Percentiles rank a stretch among this genome's conserved stretches.
Conservation (phyloP, 2,113 vertebrate genomes). For the Chionis minor region DNA sequence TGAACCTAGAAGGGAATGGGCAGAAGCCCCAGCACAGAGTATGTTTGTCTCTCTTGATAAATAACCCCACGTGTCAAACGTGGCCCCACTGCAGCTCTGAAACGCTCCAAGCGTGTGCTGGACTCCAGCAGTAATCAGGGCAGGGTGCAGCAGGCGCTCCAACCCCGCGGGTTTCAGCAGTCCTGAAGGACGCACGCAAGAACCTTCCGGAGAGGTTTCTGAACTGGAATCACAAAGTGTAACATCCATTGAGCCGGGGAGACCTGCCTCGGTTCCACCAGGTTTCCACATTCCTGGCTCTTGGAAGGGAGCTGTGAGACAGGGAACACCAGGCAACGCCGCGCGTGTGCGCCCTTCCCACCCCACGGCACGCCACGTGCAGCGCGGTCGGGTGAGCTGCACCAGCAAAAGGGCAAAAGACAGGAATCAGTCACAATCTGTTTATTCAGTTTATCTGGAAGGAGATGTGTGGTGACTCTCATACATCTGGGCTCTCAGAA, state of each 20-base stretch:
- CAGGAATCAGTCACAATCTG: neutral
- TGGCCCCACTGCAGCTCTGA: neutral
- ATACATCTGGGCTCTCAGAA: neutral
- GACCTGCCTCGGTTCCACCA: neutral
- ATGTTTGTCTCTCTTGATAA: neutral
- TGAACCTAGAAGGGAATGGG: neutral
- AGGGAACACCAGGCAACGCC: neutral
- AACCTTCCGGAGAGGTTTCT: neutral
- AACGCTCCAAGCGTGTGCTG: neutral
- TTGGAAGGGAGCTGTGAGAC: neutral
- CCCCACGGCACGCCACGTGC: neutral
- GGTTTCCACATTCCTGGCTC: neutral
- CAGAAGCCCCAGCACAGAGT: neutral
- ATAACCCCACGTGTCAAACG: neutral
- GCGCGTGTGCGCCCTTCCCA: neutral
- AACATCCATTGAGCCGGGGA: neutral
- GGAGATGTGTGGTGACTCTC: neutral
- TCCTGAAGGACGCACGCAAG: neutral
- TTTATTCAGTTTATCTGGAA: neutral
- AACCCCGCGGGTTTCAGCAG: neutral
- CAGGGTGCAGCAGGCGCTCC: fast-evolving
- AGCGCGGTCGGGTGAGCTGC: neutral
- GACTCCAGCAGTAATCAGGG: neutral
- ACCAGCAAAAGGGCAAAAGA: neutral
- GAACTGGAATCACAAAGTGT: neutral